Conservation (phyloP, 2,113 vertebrate genomes). For the Coracopsis vasa region DNA sequence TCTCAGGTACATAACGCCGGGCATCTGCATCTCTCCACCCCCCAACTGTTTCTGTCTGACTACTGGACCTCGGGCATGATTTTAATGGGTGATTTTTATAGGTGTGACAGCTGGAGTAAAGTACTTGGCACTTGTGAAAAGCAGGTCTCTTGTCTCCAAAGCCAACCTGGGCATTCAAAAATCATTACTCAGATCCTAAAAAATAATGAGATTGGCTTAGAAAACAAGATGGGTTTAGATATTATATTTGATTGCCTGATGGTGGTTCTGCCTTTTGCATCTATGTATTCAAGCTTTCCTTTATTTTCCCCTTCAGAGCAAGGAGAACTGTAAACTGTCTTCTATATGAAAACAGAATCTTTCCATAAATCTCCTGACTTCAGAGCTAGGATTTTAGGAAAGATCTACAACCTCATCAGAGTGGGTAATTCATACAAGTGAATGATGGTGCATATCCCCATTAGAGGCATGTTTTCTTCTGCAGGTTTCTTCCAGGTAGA, state of each 20-base stretch:
- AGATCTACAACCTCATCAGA: not conserved
- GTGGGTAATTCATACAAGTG: not conserved
- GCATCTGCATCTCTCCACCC: not conserved
- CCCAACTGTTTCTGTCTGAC: not conserved
- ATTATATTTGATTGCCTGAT: slow-evolving; percentile 16
- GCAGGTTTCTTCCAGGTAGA: not conserved
- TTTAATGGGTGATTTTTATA: slow-evolving; percentile 42
- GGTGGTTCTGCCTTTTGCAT: not conserved
- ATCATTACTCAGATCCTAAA: slow-evolving; percentile 25
- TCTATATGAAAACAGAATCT: not conserved
- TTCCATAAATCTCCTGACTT: not conserved
- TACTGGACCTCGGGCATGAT: not conserved
- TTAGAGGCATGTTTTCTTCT: not conserved
- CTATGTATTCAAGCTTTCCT: not conserved
- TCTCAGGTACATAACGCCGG: accelerated
- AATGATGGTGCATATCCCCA: not conserved
- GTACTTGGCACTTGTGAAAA: slow-evolving; percentile 13
- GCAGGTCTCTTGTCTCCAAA: not conserved
- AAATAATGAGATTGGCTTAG: slow-evolving; percentile 25
- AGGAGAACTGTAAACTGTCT: not conserved
- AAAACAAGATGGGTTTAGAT: not conserved
- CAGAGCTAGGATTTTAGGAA: not conserved
- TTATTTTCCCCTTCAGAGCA: not conserved
- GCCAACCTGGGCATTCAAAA: slow-evolving; percentile 29
- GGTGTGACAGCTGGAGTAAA: slow-evolving; percentile 45